Conservation (phyloP, 2,888 invertebrate genomes). For the Podotricha telesiphe region DNA sequence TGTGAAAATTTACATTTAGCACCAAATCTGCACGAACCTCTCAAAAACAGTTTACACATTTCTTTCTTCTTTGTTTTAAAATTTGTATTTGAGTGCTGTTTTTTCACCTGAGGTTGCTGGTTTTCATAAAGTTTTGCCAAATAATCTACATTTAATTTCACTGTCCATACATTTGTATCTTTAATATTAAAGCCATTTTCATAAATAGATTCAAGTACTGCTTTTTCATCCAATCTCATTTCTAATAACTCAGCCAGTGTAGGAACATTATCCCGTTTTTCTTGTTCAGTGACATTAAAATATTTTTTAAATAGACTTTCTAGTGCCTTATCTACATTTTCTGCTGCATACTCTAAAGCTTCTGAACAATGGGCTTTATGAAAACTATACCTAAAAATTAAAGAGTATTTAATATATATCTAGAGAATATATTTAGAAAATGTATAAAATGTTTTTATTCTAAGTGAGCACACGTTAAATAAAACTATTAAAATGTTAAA, state of each 20-base stretch:
- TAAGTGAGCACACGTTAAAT: no score
- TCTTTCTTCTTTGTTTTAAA: conserved; percentile 80
- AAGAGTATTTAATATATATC: conserved; percentile 11
- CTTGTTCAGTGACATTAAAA: conserved; percentile 77
- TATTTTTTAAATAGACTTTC: conserved; percentile 89
- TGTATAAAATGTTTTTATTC: no score
- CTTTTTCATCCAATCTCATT: conserved; percentile 88
- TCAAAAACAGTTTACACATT: conserved; percentile 85
- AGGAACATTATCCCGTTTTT: conserved; percentile 69
- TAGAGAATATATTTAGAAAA: no score
- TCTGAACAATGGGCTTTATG: conserved; percentile 89
- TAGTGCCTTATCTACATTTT: conserved; percentile 88
- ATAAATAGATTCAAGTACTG: conserved; percentile 90
- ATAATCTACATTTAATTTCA: conserved; percentile 87
- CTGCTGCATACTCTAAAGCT: conserved; percentile 86
- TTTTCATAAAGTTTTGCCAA: conserved; percentile 83
- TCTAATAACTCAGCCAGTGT: conserved; percentile 83
- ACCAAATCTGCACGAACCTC: conserved; percentile 89
- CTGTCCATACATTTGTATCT: conserved; percentile 88
- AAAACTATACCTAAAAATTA: conserved; percentile 86
- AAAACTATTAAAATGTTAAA: no score
- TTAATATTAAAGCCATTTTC: conserved; percentile 87
- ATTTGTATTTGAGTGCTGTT: conserved; percentile 69
- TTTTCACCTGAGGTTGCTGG: conserved; percentile 75
- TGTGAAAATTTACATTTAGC: conserved; percentile 90